Evolutionary conservation across 2,888 invertebrate genomes (phyloP).

Genomic region (Linnaemya tessellans): DNA sequence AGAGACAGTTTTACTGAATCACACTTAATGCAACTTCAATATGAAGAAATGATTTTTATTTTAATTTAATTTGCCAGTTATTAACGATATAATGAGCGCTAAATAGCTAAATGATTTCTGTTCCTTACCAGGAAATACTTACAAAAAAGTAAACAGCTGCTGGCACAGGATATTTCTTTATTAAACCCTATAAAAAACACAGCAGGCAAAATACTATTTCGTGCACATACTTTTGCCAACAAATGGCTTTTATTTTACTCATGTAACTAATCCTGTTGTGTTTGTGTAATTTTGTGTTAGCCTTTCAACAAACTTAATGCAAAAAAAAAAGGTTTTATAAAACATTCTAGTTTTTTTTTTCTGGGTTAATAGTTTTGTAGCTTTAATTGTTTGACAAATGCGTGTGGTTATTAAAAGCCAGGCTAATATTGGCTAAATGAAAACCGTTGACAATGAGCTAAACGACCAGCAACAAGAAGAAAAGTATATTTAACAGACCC

Average conservation of each 20-base stretch:
- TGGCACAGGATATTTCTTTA: too few relatives aligned
- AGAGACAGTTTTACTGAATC: too few relatives aligned
- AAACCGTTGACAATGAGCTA: slow-evolving; percentile 17
- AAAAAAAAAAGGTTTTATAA: slow-evolving; percentile 39
- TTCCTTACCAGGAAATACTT: too few relatives aligned
- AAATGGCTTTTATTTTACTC: background rate
- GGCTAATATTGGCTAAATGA: slow-evolving; percentile 12
- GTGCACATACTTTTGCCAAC: background rate
- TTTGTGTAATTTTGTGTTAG: background rate
- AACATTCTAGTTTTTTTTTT: slow-evolving; percentile 5
- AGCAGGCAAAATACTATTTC: background rate
- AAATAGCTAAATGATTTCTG: too few relatives aligned
- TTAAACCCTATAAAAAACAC: too few relatives aligned
- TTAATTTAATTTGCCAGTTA: too few relatives aligned
- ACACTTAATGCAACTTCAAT: too few relatives aligned
- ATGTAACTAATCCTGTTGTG: background rate
- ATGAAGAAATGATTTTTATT: too few relatives aligned
- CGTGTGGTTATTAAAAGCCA: slow-evolving; percentile 47
- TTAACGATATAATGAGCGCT: too few relatives aligned
- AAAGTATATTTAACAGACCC: slow-evolving; percentile 34
- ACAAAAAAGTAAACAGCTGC: too few relatives aligned
- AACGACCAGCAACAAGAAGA: background rate
- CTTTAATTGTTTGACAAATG: slow-evolving; percentile 65
- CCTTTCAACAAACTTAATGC: slow-evolving; percentile 15
- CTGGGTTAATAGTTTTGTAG: slow-evolving; percentile 46